phyloP scores from a whole-genome alignment of 2,797 vertebrate species.

The Rhincodon typus region DNA sequence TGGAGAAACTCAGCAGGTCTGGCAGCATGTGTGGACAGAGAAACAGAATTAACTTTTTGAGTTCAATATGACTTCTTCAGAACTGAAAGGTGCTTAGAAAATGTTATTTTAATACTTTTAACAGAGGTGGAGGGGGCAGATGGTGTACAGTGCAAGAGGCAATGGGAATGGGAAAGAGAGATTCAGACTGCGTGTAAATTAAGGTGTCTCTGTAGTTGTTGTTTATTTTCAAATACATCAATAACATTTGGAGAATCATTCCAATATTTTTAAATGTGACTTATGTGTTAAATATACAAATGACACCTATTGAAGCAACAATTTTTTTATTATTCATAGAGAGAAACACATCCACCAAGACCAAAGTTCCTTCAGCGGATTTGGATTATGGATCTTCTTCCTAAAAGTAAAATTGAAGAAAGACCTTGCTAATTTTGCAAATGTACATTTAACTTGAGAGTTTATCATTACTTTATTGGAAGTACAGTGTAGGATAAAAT shows the following conservation, averaged over 20 bases:
- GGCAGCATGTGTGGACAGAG: too few relatives aligned
- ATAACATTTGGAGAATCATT: not conserved
- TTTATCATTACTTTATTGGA: not conserved
- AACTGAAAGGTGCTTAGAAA: too few relatives aligned
- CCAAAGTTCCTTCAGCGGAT: not conserved
- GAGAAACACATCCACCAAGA: too few relatives aligned
- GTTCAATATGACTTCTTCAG: too few relatives aligned
- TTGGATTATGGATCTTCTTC: not conserved
- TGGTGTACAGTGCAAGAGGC: too few relatives aligned
- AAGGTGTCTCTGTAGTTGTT: not conserved
- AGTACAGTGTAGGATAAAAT: not conserved
- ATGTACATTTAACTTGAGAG: not conserved
- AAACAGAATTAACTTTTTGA: too few relatives aligned
- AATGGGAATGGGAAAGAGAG: not conserved
- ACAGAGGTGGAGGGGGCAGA: too few relatives aligned
- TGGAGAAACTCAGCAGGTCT: too few relatives aligned
- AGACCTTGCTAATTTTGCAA: not conserved
- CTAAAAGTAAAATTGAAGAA: not conserved
- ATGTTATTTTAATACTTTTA: too few relatives aligned
- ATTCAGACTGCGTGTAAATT: too few relatives aligned
- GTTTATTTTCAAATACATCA: not conserved
- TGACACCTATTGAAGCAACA: too few relatives aligned
- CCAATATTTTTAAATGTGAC: not conserved
- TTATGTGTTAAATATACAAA: not conserved
- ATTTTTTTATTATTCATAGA: constrained; percentile 27